A percentile compares a stretch with the other conserved stretches of the same genome.
phyloP scores from a whole-genome alignment of 2,888 invertebrate genomes.

The Anarsia innoxiella region DNA sequence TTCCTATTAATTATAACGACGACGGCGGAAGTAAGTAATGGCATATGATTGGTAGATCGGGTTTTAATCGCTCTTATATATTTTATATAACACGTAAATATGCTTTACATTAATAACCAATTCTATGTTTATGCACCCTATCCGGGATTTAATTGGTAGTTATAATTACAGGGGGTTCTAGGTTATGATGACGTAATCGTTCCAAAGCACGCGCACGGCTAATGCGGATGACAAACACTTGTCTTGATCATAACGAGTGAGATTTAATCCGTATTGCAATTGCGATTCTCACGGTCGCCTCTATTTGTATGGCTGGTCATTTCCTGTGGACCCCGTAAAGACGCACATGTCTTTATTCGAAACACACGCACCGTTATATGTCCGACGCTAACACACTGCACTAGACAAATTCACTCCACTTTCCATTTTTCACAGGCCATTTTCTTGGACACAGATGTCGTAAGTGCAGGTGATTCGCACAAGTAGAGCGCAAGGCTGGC shows the following conservation, averaged over 20 bases:
- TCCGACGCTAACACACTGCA: slow-evolving; percentile 56
- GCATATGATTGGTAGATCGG: too few species aligned
- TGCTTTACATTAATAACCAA: too few species aligned
- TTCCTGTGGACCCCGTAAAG: slow-evolving; percentile 36
- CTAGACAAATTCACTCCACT: slow-evolving; percentile 69
- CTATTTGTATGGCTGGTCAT: slow-evolving; percentile 38
- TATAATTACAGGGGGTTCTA: too few species aligned
- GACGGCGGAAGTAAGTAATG: too few species aligned
- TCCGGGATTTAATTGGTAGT: too few species aligned
- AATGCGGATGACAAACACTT: too few species aligned
- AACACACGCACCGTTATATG: slow-evolving; percentile 46
- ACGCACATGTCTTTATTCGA: slow-evolving; percentile 38
- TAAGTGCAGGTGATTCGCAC: slow-evolving; percentile 54
- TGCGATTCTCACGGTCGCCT: slow-evolving; percentile 49
- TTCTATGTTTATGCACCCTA: too few species aligned
- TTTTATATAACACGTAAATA: too few species aligned
- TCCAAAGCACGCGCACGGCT: too few species aligned
- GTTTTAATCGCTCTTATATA: neutral
- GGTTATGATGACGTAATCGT: too few species aligned
- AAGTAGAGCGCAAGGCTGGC: slow-evolving; percentile 50
- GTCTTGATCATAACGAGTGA: slow-evolving; percentile 46
- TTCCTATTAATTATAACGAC: too few species aligned
- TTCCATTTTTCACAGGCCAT: slow-evolving; percentile 69
- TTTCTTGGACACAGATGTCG: slow-evolving; percentile 52
- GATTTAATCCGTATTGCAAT: slow-evolving; percentile 42